Conservation (phyloP, 2,797 vertebrate genomes). For the Acropternis orthonyx region DNA sequence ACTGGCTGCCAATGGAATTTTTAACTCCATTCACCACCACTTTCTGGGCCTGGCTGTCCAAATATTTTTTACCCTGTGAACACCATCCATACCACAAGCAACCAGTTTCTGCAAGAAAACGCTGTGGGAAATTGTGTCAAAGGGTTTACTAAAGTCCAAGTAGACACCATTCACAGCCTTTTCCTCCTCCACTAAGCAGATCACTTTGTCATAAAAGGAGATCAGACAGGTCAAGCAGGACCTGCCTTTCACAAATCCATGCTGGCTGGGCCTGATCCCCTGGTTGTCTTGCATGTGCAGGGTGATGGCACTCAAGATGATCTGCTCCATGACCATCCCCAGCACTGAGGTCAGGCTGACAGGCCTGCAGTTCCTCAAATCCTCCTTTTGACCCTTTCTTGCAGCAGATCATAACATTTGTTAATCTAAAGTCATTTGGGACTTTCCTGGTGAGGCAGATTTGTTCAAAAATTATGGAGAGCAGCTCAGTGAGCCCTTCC, state of each 20-base stretch:
- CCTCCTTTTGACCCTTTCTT: not conserved
- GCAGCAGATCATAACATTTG: not conserved
- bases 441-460: not conserved
- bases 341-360: not conserved
- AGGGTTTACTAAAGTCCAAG: not conserved
- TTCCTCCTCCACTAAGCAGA: not conserved
- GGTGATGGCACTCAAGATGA: rapidly evolving
- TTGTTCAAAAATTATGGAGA: not conserved
- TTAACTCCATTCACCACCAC: not conserved
- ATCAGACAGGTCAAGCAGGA: not conserved
- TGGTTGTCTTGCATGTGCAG: rapidly evolving
- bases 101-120: not conserved
- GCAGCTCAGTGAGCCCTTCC: not conserved
- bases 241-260: not conserved
- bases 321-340: not conserved
- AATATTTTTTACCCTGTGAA: not conserved
- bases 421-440: not conserved
- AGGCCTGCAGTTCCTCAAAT: not conserved
- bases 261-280: not conserved
- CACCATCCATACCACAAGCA: rapidly evolving
- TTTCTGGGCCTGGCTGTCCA: not conserved
- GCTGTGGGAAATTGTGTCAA: not conserved
- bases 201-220: not conserved
- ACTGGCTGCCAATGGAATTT: rapidly evolving
- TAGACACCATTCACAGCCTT: not conserved